Evolutionary conservation across 2,888 invertebrate genomes (phyloP).

Genomic region (Sturmia bella): DNA sequence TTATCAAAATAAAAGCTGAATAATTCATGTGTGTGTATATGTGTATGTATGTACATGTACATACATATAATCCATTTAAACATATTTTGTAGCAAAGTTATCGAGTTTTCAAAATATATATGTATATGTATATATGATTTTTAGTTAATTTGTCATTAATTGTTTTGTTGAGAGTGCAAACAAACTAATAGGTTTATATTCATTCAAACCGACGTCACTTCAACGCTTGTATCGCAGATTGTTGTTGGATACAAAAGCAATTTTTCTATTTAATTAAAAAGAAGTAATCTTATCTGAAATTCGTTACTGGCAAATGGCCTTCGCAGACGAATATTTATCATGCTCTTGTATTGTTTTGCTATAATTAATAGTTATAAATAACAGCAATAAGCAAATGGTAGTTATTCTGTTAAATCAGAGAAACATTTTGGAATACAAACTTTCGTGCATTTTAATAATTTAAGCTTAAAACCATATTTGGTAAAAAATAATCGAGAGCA

Average conservation of each 20-base stretch:
- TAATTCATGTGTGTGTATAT: too few species aligned
- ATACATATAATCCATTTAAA: too few species aligned
- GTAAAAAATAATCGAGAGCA: too few species aligned
- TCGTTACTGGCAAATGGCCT: conserved; percentile 19
- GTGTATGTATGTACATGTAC: too few species aligned
- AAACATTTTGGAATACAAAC: too few species aligned
- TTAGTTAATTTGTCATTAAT: conserved; percentile 3
- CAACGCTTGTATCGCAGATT: neutral
- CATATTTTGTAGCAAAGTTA: neutral
- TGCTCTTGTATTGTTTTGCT: neutral
- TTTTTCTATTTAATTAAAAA: conserved; percentile 11
- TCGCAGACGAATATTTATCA: neutral
- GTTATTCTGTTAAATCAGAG: too few species aligned
- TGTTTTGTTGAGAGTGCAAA: conserved; percentile 13
- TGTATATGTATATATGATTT: neutral
- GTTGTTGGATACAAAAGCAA: neutral
- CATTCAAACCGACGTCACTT: conserved; percentile 15
- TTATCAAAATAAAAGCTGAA: neutral
- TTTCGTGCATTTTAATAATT: too few species aligned
- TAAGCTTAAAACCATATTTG: too few species aligned
- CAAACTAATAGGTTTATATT: conserved; percentile 2
- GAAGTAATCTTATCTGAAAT: conserved; percentile 41
- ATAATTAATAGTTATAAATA: neutral
- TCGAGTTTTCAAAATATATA: too few species aligned
- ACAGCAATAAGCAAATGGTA: too few species aligned